Conservation (phyloP, 2,888 invertebrate species). For the Lithophane leautieri region DNA sequence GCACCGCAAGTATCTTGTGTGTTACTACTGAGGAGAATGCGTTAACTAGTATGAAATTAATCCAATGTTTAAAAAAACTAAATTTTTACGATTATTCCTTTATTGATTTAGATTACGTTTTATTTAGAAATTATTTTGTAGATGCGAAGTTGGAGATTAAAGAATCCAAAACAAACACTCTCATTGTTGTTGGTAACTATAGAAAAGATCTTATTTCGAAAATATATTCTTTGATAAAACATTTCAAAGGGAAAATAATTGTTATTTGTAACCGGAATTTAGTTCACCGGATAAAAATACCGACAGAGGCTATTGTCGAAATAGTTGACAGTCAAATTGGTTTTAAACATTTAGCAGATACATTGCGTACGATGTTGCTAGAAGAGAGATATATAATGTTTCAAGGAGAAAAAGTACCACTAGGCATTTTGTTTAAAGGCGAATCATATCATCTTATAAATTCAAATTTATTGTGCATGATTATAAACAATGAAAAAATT, state of each 20-base stretch:
- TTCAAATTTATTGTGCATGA: slow-evolving; percentile 28
- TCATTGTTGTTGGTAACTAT: slow-evolving; percentile 19
- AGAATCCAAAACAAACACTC: slow-evolving; percentile 7
- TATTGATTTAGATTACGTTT: slow-evolving; percentile 45
- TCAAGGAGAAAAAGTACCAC: slow-evolving; percentile 33
- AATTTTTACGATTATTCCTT: slow-evolving; percentile 17
- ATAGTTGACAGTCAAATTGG: slow-evolving; percentile 22
- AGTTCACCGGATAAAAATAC: not conserved
- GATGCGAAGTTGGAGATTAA: slow-evolving; percentile 25
- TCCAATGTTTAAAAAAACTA: slow-evolving; percentile 38
- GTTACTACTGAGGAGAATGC: slow-evolving; percentile 36
- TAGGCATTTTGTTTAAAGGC: slow-evolving; percentile 9
- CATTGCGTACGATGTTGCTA: slow-evolving; percentile 20
- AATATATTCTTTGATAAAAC: not conserved
- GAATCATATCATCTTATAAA: slow-evolving; percentile 25
- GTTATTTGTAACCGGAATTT: slow-evolving; percentile 19
- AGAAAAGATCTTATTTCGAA: slow-evolving; percentile 10
- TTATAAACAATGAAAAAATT: slow-evolving; percentile 39
- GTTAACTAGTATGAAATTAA: slow-evolving; percentile 47
- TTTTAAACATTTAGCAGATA: slow-evolving; percentile 26
- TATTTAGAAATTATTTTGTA: slow-evolving; percentile 37
- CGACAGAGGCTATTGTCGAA: not conserved
- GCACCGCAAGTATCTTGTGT: slow-evolving; percentile 12
- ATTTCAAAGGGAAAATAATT: slow-evolving; percentile 42
- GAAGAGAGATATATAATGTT: slow-evolving; percentile 37